Conservation (phyloP, 1,140 invertebrate genomes). For the Leptopilina clavipes region DNA sequence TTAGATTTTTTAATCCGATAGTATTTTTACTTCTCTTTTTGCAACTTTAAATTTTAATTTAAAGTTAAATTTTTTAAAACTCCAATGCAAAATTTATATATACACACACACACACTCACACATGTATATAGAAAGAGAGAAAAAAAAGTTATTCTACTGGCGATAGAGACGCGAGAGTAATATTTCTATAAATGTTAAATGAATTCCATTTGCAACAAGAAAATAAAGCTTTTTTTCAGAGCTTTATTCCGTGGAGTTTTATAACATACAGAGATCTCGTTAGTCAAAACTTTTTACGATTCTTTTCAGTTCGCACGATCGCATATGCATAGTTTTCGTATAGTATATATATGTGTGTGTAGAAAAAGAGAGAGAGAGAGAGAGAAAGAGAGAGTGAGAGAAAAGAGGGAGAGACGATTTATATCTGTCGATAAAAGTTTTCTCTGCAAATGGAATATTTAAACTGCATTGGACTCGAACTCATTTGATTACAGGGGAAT, state of each 20-base stretch:
- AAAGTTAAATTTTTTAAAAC: no score
- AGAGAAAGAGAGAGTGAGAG: no score
- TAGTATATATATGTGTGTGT: background rate
- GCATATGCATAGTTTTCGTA: conserved; percentile 15
- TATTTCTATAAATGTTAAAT: conserved; percentile 2
- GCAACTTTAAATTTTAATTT: no score
- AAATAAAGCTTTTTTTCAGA: background rate
- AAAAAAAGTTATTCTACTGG: no score
- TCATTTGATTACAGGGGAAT: conserved; percentile 29
- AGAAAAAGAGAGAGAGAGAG: no score
- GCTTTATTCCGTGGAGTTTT: background rate
- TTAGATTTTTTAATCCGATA: no score
- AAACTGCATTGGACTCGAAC: conserved; percentile 28
- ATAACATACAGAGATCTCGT: conserved; percentile 16
- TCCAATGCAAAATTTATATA: background rate
- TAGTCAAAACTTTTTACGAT: conserved; percentile 17
- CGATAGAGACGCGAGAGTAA: no score
- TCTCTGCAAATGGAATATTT: conserved; percentile 30
- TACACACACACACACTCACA: no score
- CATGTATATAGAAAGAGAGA: no score
- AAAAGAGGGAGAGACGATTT: background rate
- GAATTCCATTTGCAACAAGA: background rate
- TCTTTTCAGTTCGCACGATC: conserved; percentile 14
- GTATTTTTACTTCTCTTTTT: no score
- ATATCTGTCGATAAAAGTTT: conserved; percentile 26